phyloP scores from a whole-genome alignment of 2,888 invertebrate genomes.

The Lagria hirta region DNA sequence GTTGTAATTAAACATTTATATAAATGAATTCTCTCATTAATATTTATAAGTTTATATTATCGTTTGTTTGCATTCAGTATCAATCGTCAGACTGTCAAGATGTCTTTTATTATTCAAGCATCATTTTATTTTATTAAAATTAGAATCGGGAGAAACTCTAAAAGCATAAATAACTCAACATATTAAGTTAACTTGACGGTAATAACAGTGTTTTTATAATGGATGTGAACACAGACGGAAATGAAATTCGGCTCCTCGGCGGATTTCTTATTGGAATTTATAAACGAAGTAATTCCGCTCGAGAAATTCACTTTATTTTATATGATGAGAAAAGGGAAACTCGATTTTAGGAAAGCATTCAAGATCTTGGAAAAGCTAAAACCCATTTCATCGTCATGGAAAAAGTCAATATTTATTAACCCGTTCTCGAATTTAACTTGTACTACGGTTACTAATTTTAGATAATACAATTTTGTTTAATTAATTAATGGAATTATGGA shows the following conservation, averaged over 20 bases:
- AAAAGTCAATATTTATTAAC: constrained; percentile 27
- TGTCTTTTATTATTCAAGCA: constrained; percentile 9
- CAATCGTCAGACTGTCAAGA: constrained; percentile 12
- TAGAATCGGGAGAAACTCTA: constrained; percentile 12
- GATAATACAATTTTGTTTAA: constrained; percentile 19
- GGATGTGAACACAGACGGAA: constrained; percentile 31
- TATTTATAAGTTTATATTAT: constrained; percentile 20
- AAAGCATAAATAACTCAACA: constrained; percentile 19
- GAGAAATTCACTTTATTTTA: constrained; percentile 45
- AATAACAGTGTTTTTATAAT: constrained; percentile 28
- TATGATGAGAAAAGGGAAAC: constrained; percentile 40
- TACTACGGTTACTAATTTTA: constrained; percentile 17
- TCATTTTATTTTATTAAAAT: constrained; percentile 12
- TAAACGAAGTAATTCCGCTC: constrained; percentile 45
- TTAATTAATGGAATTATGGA: too few species aligned
- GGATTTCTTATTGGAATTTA: constrained; percentile 43
- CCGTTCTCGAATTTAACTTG: constrained; percentile 16
- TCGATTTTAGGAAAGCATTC: constrained; percentile 32
- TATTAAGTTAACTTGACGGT: constrained; percentile 27
- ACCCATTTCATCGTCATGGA: constrained; percentile 21
- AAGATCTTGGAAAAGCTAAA: constrained; percentile 18
- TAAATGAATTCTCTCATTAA: constrained; percentile 27
- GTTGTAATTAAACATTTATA: constrained; percentile 27
- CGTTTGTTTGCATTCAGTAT: constrained; percentile 16
- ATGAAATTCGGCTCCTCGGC: constrained; percentile 31